Base-by-base conservation (phyloP, 1,140 invertebrate genomes). In the Oncopodura yosiiana region DNA sequence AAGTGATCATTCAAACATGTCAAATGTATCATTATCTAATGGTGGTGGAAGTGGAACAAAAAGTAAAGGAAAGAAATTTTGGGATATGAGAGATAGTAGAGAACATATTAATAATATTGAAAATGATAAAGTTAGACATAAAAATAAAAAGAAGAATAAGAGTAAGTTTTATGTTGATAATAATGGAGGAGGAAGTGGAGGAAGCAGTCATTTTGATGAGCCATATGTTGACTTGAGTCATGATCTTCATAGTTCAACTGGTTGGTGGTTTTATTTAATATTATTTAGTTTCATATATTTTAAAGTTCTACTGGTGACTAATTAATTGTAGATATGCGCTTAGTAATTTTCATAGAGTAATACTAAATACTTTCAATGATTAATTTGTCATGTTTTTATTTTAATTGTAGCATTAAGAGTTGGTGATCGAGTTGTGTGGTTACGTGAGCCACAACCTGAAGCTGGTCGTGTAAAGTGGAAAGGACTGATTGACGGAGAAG, bases 401-500 rank as follows among this genome's bases (percentile, higher is more conserved):
- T 34, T 48, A 16, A 44, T 9, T 39, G 2, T 26, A 18, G 53
- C 27, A 30, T 26, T 63, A 6, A 63, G 55, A 45, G 64, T 76
- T 3, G 73, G 72, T 2, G 75, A 79, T 57, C 63, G 74, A 29
- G 70, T 78, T 18, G 72, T 78, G 11, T 80, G 78, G 78, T 68
- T 69, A 62, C 74, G 74, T 1, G 56, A 68, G 16, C 70, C 70
- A 4, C 46, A 46, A 8, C 32, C 39, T 27, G 73, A 77, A 61
- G 64, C 66, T 55, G 77, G 74, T 9, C 61, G 64, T 36, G 75
- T 79, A 4, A 70, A 69, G 56, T 80, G 77, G 77, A 70, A 79
- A 38, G 78, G 78, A 1, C 66, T 46, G 3, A 63, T 63, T 53
- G 44, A 63, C 18, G 39, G 34, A 0, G 62, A 63, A 36, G 57